phyloP scores from a whole-genome alignment of 2,888 invertebrate species.

The Tetropium fuscum region DNA sequence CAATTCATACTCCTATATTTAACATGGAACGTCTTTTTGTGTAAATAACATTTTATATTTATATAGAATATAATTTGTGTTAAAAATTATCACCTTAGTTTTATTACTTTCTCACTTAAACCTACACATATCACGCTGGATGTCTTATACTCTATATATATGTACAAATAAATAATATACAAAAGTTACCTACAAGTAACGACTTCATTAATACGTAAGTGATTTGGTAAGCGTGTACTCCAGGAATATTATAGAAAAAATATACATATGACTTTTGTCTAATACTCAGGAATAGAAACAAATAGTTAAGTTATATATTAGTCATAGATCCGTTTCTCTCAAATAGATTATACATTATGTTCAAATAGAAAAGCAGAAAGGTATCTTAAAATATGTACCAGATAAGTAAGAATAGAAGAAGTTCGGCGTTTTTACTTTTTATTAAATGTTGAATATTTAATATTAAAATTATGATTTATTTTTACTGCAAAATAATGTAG shows the following conservation, averaged over 20 bases:
- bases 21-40: conserved; percentile 57
- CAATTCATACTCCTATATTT: conserved; percentile 54
- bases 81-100: conserved; percentile 55
- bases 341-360: too few relatives aligned
- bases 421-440: neutral
- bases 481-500: too few relatives aligned
- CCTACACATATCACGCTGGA: conserved; percentile 51
- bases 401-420: too few relatives aligned
- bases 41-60: conserved; percentile 61
- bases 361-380: too few relatives aligned
- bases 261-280: neutral
- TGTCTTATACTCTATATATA: conserved; percentile 38
- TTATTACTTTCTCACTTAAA: conserved; percentile 35
- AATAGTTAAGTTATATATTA: too few relatives aligned
- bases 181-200: conserved; percentile 16
- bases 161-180: conserved; percentile 26
- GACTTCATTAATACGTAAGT: conserved; percentile 12
- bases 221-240: conserved; percentile 24
- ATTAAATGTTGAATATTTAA: neutral
- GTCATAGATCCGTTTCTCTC: too few relatives aligned
- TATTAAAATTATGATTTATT: too few relatives aligned
- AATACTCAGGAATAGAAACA: too few relatives aligned
- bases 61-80: conserved; percentile 44
- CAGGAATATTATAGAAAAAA: conserved; percentile 7
- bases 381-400: too few relatives aligned